phyloP scores from a whole-genome alignment of 2,797 vertebrate species.

The Pseudochirops cupreus region DNA sequence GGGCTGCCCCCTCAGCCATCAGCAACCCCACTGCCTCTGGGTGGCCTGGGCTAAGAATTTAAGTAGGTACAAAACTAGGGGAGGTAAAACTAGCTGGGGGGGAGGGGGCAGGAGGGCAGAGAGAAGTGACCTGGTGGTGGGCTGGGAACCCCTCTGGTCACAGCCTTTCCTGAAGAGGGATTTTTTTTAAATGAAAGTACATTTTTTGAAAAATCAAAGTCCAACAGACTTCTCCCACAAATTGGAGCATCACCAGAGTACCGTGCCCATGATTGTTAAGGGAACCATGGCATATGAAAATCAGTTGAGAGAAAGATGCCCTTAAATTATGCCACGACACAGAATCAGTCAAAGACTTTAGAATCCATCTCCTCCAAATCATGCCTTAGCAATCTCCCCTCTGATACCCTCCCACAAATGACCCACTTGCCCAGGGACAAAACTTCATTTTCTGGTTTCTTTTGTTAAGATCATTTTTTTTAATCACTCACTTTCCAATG shows the following conservation, averaged over 20 bases:
- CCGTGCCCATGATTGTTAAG: neutral
- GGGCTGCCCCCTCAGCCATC: constrained; percentile 43
- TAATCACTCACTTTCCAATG: neutral
- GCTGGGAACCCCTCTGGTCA: constrained; percentile 42
- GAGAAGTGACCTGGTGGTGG: constrained; percentile 32
- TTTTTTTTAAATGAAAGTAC: constrained; percentile 51
- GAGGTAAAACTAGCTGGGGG: constrained; percentile 30
- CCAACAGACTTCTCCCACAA: neutral
- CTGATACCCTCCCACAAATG: neutral
- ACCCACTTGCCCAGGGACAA: neutral
- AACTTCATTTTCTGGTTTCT: neutral
- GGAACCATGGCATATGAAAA: neutral
- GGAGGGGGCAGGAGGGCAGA: neutral
- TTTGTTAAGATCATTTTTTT: neutral
- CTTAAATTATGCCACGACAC: neutral
- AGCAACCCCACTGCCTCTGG: constrained; percentile 65
- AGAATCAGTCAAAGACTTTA: neutral
- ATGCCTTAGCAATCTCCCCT: neutral
- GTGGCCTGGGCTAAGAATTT: constrained; percentile 65
- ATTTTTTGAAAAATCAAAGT: constrained; percentile 26
- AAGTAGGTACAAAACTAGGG: constrained; percentile 46
- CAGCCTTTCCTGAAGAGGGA: neutral
- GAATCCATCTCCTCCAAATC: neutral
- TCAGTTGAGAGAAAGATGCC: neutral
- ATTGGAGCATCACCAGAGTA: neutral